These are phyloP conservation scores for Mythimna loreyi DNA, from an alignment of 2,888 invertebrate species.

Conservation along the genomic window DNA sequence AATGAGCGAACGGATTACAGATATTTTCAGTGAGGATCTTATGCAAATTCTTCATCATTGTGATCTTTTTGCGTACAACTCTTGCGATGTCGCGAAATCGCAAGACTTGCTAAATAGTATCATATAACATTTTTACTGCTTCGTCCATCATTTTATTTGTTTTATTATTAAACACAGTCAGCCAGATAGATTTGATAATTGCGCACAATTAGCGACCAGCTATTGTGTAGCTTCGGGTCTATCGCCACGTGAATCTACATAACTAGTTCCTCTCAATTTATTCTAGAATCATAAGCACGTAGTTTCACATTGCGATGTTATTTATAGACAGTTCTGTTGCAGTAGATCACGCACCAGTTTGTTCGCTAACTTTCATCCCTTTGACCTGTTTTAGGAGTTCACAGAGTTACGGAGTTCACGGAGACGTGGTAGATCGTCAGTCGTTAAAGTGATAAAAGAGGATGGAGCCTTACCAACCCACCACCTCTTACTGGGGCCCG, in stretches of 20 bases:
- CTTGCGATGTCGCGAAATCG: no score
- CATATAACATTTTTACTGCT: neutral
- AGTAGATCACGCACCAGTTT: slow-evolving; percentile 22
- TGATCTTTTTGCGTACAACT: no score
- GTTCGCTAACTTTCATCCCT: slow-evolving; percentile 14
- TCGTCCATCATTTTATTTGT: slow-evolving; percentile 2
- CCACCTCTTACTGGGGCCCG: no score
- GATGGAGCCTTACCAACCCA: no score
- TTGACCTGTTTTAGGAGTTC: neutral
- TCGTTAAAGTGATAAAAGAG: no score
- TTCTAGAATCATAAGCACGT: slow-evolving; percentile 30
- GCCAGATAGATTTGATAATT: slow-evolving; percentile 41
- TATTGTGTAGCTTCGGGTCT: slow-evolving; percentile 37
- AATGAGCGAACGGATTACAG: neutral
- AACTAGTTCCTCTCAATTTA: slow-evolving; percentile 52
- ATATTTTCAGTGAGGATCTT: neutral
- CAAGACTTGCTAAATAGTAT: no score
- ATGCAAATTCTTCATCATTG: no score
- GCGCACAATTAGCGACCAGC: slow-evolving; percentile 29
- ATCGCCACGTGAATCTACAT: slow-evolving; percentile 48
- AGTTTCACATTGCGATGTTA: slow-evolving; percentile 26
- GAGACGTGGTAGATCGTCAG: no score
- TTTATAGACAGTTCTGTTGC: neutral
- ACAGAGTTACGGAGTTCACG: no score
- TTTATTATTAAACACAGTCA: slow-evolving; percentile 4